phyloP scores from a whole-genome alignment of 2,797 vertebrate genomes.

The Pseudochirops cupreus region DNA sequence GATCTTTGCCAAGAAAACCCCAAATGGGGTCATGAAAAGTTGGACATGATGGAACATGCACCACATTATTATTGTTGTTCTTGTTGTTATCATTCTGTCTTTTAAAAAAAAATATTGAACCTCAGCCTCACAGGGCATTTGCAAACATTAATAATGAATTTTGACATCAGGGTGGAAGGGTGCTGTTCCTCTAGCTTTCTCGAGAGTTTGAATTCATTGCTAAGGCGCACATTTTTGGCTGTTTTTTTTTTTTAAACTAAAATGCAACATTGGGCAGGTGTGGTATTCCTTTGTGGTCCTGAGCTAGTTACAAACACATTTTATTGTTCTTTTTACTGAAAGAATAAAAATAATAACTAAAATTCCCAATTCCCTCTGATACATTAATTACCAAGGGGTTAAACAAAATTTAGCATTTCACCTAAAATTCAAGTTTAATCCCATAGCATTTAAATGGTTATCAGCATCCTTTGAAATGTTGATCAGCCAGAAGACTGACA shows the following conservation, averaged over 20 bases:
- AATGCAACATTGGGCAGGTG: neutral
- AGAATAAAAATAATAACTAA: neutral
- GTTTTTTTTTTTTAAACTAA: neutral
- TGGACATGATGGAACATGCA: no score
- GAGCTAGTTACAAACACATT: neutral
- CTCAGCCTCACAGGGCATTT: neutral
- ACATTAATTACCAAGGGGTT: neutral
- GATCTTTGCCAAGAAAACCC: no score
- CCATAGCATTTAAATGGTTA: neutral
- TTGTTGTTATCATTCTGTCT: neutral
- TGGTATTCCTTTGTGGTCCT: neutral
- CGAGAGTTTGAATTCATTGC: neutral
- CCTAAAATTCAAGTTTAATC: neutral
- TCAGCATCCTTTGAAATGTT: neutral
- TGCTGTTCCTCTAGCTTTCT: neutral
- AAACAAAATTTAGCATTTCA: neutral
- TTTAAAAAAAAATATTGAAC: neutral
- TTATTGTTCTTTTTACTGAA: neutral
- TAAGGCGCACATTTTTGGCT: neutral
- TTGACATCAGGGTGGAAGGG: neutral
- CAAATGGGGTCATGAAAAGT: no score
- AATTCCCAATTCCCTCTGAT: conserved; percentile 1
- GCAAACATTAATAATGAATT: conserved; percentile 1
- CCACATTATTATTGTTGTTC: no score
- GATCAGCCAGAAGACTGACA: neutral